Conservation (phyloP, 1,140 invertebrate species). For the Hormaphis cornu region DNA sequence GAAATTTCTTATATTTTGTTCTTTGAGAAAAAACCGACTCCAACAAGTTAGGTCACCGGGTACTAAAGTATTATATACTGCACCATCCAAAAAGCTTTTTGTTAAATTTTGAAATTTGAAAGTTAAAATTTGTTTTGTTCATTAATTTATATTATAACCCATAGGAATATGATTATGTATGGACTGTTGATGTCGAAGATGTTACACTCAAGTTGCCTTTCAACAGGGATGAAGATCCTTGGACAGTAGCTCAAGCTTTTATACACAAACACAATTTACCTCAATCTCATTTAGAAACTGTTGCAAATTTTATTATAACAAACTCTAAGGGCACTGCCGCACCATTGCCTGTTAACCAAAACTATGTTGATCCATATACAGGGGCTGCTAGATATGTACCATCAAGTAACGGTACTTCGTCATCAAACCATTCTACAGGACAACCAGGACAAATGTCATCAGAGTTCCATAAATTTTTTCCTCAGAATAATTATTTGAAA, state of each 20-base stretch:
- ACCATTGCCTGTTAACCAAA: slow-evolving; percentile 42
- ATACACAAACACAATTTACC: slow-evolving; percentile 65
- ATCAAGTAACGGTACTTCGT: slow-evolving; percentile 37
- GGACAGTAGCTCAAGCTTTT: slow-evolving; percentile 55
- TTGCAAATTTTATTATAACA: slow-evolving; percentile 89
- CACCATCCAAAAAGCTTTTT: too few relatives aligned
- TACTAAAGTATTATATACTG: too few relatives aligned
- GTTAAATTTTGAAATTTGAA: too few relatives aligned
- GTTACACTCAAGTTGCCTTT: slow-evolving; percentile 83
- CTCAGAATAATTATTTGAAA: slow-evolving; percentile 38
- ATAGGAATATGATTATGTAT: slow-evolving; percentile 89
- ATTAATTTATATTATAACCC: slow-evolving; percentile 36
- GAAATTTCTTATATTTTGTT: too few relatives aligned
- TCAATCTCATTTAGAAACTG: slow-evolving; percentile 82
- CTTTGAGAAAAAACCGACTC: too few relatives aligned
- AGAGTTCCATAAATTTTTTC: slow-evolving; percentile 33
- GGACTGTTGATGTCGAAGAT: slow-evolving; percentile 87
- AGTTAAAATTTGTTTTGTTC: too few relatives aligned
- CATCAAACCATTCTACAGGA: slow-evolving; percentile 56
- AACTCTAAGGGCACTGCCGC: slow-evolving; percentile 49
- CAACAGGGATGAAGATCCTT: slow-evolving; percentile 62
- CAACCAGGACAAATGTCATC: slow-evolving; percentile 35
- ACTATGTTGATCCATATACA: slow-evolving; percentile 69
- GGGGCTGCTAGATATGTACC: slow-evolving; percentile 66
- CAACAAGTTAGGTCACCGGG: too few relatives aligned